These are phyloP conservation scores for Nasua narica DNA, from an alignment of 2,797 vertebrate species.

Conservation along the genomic window DNA sequence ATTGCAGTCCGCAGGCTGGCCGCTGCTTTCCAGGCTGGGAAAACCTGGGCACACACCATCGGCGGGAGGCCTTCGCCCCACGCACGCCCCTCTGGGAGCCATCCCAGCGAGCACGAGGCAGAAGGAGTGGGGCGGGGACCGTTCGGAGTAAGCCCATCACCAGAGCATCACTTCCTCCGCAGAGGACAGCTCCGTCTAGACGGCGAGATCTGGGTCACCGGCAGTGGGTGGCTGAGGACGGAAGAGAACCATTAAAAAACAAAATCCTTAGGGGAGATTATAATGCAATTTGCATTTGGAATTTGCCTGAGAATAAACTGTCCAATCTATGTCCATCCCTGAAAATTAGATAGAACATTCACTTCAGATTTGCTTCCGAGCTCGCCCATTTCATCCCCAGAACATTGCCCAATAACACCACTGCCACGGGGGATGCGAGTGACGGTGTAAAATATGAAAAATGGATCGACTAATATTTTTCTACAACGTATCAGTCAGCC, in stretches of 20 bases:
- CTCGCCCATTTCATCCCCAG: rapidly evolving
- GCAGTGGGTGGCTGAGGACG: background rate
- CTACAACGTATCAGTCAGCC: background rate
- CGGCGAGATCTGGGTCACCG: background rate
- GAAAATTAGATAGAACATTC: background rate
- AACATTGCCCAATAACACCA: rapidly evolving
- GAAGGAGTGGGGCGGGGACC: rapidly evolving
- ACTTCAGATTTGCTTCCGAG: background rate
- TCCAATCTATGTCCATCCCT: background rate
- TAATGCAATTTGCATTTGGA: background rate
- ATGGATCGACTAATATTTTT: background rate
- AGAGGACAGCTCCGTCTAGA: background rate
- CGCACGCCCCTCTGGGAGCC: rapidly evolving
- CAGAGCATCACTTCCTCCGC: background rate
- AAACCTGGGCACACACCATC: background rate
- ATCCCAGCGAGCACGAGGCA: rapidly evolving
- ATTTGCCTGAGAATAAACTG: background rate
- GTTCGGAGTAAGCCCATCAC: background rate
- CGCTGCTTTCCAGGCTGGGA: background rate
- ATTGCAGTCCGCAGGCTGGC: background rate
- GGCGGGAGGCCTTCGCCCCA: background rate
- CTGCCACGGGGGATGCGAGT: rapidly evolving
- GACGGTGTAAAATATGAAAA: background rate
- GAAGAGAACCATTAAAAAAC: background rate
- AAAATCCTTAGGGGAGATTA: background rate